Evolutionary conservation across 2,797 vertebrate species (phyloP), one percentile per base, ranked within the genome.

Genomic region (Caiman crocodilus): DNA sequence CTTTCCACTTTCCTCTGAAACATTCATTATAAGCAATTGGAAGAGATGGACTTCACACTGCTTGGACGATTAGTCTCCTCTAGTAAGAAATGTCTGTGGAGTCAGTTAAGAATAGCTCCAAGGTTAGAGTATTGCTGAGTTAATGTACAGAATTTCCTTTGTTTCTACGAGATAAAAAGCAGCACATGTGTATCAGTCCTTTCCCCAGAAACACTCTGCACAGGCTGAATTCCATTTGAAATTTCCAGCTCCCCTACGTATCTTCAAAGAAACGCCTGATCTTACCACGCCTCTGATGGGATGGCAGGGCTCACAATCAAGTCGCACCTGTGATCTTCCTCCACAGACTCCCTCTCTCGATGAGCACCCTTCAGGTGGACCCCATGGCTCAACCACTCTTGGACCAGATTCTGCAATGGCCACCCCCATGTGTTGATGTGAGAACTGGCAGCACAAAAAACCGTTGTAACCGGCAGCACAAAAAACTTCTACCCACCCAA

Each of bases 1-100:
- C 69, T 90, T 91, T 14, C 59, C 92, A 92, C 74, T 92, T 85
- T 95, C 92, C 80, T 78, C 61, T 75, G 65, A 82, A 89, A 65
- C 50, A 88, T 96, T 91, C 63, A 79, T 88, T 88, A 87, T 1
- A 92, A 61, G 74, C 71, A 90, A 92, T 64, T 65, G 84, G 88
- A 96, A 57, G 74, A 86, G 88, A 78, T 8, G 21, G 32, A 25
- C 32, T 88, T 76, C 92, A 74, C 60, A 77, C 77, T 3, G 90
- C 57, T 82, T 73, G 79, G 95, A 79, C 81, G 42, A 60, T 15
- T 88, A 88, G 67, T 87, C 78, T 81, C 9, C 30, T 67, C 73
- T 3, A 74, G 42, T 23, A 90, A 74, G 13, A 89, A 76, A 11
- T 0, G 0, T 4, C 81, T 18, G 58, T 91, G 6, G 7, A 82